Evolutionary conservation across 1,140 invertebrate species (phyloP), one percentile per base, ranked within the genome.

Genomic region (Gonioctena quinquepunctata): DNA sequence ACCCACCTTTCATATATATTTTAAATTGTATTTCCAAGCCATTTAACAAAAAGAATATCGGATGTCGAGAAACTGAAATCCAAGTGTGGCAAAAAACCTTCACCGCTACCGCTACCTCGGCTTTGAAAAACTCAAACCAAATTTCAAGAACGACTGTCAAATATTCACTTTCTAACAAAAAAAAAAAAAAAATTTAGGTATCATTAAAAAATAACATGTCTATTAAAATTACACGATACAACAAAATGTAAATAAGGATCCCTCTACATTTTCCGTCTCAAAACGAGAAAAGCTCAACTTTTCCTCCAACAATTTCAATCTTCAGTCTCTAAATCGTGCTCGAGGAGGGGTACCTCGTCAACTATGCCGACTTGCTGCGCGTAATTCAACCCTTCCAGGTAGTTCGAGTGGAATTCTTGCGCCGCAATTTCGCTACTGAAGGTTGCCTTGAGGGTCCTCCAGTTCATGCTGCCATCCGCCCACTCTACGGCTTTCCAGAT

Each of bases 401-500:
- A 82, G 28, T 56, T 78, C 2, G 70, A 68, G 57, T 81, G 71
- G 52, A 83, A 81, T 49, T 76, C 70, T 70, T 80, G 67, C 3
- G 80, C 78, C 0, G 74, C 73, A 2, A 67, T 60, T 1, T 54
- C 62, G 27, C 49, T 80, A 33, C 69, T 69, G 61, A 83, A 82
- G 7, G 67, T 74, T 0, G 77, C 77, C 52, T 78, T 80, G 1
- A 83, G 54, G 21, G 71, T 75, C 8, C 78, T 64, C 72, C 76
- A 77, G 6, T 67, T 48, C 4, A 59, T 19, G 2, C 71, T 61
- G 33, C 48, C 62, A 19, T 76, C 66, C 2, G 63, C 74, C 68
- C 72, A 76, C 66, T 83, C 81, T 1, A 80, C 77, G 11, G 74
- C 75, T 62, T 63, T 80, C 80, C 80, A 83, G 4, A 66, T 71